Conservation (phyloP, 2,113 vertebrate genomes). For the Carlito syrichta region DNA sequence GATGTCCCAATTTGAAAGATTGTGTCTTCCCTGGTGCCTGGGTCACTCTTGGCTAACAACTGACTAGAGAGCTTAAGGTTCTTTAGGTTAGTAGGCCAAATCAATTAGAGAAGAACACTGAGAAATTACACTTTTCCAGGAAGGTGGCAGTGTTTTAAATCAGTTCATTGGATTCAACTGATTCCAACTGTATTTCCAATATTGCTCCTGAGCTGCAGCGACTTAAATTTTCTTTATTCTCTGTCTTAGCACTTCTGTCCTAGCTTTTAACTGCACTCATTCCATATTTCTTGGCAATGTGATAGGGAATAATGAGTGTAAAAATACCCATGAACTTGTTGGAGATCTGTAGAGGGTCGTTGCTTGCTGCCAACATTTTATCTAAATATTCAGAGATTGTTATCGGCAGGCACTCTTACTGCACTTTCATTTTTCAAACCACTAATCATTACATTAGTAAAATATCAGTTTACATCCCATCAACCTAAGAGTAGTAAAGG, state of each 20-base stretch:
- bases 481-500: background rate
- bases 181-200: background rate
- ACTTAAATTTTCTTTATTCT: background rate
- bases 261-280: background rate
- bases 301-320: background rate
- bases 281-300: background rate
- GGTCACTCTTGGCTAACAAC: background rate
- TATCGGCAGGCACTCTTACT: background rate
- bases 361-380: background rate
- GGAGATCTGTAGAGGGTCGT: background rate
- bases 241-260: background rate
- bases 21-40: background rate
- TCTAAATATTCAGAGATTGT: background rate
- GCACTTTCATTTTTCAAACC: background rate
- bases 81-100: conserved; percentile 16
- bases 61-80: background rate
- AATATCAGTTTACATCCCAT: background rate
- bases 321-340: background rate
- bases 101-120: conserved; percentile 20
- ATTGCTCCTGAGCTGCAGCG: background rate
- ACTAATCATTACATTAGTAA: background rate
- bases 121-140: background rate
- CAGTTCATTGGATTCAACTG: background rate
- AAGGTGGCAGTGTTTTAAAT: background rate
- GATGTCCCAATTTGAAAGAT: background rate